phyloP scores from a whole-genome alignment of 2,888 invertebrate genomes.

The Idaea biselata region DNA sequence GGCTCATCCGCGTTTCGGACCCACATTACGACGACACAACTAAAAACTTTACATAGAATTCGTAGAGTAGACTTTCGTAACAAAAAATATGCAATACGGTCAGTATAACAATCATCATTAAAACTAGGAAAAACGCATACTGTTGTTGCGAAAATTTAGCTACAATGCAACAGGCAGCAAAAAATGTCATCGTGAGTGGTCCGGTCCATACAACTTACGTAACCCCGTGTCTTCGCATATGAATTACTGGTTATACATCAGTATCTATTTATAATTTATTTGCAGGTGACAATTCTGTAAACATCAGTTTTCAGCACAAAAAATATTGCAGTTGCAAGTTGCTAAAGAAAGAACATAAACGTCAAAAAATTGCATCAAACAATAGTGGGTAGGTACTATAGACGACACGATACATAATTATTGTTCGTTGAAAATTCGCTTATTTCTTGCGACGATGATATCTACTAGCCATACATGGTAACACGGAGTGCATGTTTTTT shows the following conservation, averaged over 20 bases:
- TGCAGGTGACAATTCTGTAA: slow-evolving; percentile 16
- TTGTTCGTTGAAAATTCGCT: slow-evolving; percentile 9
- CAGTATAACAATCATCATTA: background rate
- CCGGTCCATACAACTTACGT: too few relatives aligned
- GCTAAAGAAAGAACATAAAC: slow-evolving; percentile 13
- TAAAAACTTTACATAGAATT: background rate
- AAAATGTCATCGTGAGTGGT: too few relatives aligned
- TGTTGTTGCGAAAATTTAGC: slow-evolving; percentile 7
- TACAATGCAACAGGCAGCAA: too few relatives aligned
- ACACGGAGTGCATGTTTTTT: slow-evolving; percentile 40
- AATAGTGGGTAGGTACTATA: slow-evolving; percentile 9
- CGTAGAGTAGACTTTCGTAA: background rate
- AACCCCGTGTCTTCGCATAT: too few relatives aligned
- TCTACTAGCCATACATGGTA: slow-evolving; percentile 38
- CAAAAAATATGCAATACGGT: background rate
- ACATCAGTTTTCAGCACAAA: slow-evolving; percentile 29
- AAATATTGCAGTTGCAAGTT: slow-evolving; percentile 20
- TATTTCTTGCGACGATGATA: slow-evolving; percentile 28
- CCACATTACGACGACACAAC: slow-evolving; percentile 37
- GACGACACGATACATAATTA: slow-evolving; percentile 12
- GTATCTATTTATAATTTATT: too few relatives aligned
- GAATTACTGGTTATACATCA: too few relatives aligned
- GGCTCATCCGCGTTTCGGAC: slow-evolving; percentile 65
- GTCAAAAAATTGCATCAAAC: background rate
- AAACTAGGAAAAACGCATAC: background rate